These are phyloP conservation scores for Caenorhabditis zanzibari DNA, from an alignment of 2,888 invertebrate species.

Conservation along the genomic window DNA sequence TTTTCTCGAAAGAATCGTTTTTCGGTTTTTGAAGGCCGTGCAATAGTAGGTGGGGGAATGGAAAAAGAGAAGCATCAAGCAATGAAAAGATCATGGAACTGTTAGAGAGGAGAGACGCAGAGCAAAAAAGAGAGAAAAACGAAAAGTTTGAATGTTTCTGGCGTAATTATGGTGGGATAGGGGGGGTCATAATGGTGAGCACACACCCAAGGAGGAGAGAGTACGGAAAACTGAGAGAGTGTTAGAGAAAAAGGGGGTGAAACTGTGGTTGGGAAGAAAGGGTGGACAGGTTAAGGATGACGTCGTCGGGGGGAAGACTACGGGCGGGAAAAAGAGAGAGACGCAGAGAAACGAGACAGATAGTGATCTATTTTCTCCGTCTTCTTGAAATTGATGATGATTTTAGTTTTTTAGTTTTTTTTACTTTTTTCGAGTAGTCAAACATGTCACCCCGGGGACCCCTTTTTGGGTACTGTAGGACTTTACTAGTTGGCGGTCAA, in stretches of 20 bases:
- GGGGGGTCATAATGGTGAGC: conserved; percentile 1
- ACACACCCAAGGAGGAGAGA: background rate
- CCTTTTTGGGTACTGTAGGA: background rate
- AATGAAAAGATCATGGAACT: background rate
- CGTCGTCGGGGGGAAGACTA: conserved; percentile 34
- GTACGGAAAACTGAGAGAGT: background rate
- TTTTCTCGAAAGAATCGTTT: background rate
- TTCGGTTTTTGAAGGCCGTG: conserved; percentile 52
- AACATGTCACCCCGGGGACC: conserved; percentile 23
- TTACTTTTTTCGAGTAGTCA: background rate
- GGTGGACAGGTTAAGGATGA: conserved; percentile 53
- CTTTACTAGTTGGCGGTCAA: conserved; percentile 28
- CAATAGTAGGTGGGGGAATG: conserved; percentile 12
- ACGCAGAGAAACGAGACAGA: conserved; percentile 23
- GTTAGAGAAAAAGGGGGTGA: conserved; percentile 3
- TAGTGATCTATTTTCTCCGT: conserved; percentile 50
- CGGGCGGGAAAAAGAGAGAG: conserved; percentile 24
- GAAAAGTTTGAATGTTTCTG: background rate
- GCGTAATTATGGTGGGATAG: background rate
- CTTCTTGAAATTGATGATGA: conserved; percentile 41
- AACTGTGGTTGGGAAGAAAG: background rate
- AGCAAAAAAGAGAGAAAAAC: conserved; percentile 7
- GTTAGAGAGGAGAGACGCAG: conserved; percentile 15
- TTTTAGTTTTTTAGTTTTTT: background rate
- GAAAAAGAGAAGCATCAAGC: background rate